Conservation (phyloP, 2,888 invertebrate genomes). For the Diarsia brunnea region DNA sequence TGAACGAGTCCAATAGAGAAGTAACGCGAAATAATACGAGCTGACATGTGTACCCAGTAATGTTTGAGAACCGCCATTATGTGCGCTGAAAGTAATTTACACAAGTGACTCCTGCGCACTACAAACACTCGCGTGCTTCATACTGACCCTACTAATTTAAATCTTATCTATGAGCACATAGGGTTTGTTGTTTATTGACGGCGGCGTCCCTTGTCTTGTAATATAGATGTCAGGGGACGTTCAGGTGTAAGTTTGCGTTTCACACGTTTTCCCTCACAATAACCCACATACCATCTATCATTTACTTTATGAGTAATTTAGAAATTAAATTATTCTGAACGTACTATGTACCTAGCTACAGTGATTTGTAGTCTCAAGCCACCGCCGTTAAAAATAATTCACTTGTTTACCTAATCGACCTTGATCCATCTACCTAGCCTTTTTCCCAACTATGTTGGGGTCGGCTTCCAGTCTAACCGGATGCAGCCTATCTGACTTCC, state of each 20-base stretch:
- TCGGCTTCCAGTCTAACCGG: too few relatives aligned
- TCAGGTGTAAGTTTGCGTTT: conserved; percentile 82
- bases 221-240: conserved; percentile 82
- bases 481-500: too few relatives aligned
- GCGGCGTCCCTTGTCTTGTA: conserved; percentile 62
- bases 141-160: conserved; percentile 54
- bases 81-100: conserved; percentile 81
- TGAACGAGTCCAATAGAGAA: conserved; percentile 53
- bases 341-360: neutral
- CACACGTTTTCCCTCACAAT: conserved; percentile 77
- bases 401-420: neutral
- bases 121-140: conserved; percentile 66
- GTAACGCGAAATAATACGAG: conserved; percentile 66
- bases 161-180: conserved; percentile 67
- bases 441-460: too few relatives aligned
- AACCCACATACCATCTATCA: conserved; percentile 71
- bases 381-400: neutral
- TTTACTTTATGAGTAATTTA: conserved; percentile 40
- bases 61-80: conserved; percentile 61
- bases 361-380: conserved; percentile 2
- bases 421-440: too few relatives aligned
- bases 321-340: conserved; percentile 8
- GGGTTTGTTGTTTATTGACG: conserved; percentile 72
- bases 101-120: conserved; percentile 81
- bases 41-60: conserved; percentile 63